Conservation (phyloP, 1,140 invertebrate genomes). For the Drosophila pandora region DNA sequence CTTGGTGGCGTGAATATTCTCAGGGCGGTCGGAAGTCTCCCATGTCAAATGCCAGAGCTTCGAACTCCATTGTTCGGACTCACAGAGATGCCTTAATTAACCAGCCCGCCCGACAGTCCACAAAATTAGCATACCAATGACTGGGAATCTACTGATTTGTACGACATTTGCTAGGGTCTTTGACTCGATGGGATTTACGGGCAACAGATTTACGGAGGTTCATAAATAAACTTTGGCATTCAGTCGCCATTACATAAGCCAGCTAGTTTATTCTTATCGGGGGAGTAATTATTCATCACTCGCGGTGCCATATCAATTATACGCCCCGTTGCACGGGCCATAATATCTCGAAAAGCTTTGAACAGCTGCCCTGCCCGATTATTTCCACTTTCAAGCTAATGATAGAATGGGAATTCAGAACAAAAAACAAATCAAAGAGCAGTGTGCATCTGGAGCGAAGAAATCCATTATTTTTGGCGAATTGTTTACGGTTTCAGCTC, state of each 20-base stretch:
- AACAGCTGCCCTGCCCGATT: conserved; percentile 14
- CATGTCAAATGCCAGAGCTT: conserved; percentile 59
- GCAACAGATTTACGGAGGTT: background rate
- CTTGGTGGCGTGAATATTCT: conserved; percentile 42
- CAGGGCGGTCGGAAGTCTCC: conserved; percentile 47
- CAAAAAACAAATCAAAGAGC: too few species aligned
- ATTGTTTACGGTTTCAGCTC: conserved; percentile 14
- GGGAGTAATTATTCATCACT: conserved; percentile 28
- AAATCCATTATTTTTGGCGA: background rate
- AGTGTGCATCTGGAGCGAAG: too few species aligned
- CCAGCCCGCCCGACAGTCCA: conserved; percentile 11
- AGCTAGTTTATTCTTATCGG: conserved; percentile 14
- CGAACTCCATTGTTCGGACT: conserved; percentile 44
- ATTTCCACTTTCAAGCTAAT: conserved; percentile 9
- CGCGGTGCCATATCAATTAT: conserved; percentile 35
- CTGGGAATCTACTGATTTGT: conserved; percentile 19
- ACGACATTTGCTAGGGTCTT: conserved; percentile 27
- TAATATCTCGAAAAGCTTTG: conserved; percentile 18
- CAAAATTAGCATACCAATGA: conserved; percentile 30
- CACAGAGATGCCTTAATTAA: conserved; percentile 42
- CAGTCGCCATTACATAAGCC: background rate
- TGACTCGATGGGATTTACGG: conserved; percentile 16
- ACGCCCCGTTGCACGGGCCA: conserved; percentile 30
- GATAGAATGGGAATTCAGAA: background rate
- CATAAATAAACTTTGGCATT: background rate